Evolutionary conservation across 2,113 vertebrate species (phyloP).

Genomic region (Mormyrus iriodes): DNA sequence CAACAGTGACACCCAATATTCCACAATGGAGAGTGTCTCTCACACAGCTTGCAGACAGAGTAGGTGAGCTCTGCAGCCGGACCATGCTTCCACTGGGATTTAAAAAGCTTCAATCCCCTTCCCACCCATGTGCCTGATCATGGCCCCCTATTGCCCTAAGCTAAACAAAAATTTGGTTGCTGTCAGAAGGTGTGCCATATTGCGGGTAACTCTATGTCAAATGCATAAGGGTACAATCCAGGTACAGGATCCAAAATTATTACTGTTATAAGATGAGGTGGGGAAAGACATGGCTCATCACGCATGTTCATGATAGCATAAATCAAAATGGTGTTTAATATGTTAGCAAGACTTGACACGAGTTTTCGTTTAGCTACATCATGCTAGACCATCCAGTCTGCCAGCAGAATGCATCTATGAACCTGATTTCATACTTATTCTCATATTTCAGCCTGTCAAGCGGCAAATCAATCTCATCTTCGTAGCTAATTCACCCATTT

Average conservation of each 20-base stretch:
- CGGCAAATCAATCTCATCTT: background rate
- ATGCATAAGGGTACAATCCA: background rate
- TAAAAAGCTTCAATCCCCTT: background rate
- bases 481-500: background rate
- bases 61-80: background rate
- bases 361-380: background rate
- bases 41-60: background rate
- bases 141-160: background rate
- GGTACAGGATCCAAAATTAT: background rate
- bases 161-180: background rate
- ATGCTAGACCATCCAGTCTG: background rate
- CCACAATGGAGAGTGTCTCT: background rate
- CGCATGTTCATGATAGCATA: background rate
- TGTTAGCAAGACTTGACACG: background rate
- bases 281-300: background rate
- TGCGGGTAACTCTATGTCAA: background rate
- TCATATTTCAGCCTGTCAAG: background rate
- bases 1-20: background rate
- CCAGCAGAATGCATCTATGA: background rate
- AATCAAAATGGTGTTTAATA: background rate
- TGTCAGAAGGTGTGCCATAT: background rate
- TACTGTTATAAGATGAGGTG: background rate
- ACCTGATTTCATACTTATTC: background rate
- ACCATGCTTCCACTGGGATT: background rate
- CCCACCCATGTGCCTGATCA: background rate